A percentile compares a stretch with the other conserved stretches of the same genome.
Evolutionary conservation across 2,113 vertebrate species (phyloP).

Genomic region (Mobula birostris): DNA sequence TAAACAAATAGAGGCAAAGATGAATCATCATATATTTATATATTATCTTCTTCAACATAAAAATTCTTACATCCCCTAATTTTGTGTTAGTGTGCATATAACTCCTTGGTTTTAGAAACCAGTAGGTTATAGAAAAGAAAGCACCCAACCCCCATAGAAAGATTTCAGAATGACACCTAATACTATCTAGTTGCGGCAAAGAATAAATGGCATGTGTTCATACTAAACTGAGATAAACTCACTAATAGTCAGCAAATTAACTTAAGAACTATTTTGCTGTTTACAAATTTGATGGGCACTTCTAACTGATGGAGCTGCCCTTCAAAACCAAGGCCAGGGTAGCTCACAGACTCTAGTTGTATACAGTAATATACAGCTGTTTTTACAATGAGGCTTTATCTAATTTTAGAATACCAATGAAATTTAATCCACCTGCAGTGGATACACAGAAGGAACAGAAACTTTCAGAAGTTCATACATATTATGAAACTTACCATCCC

Average conservation of each 20-base stretch:
- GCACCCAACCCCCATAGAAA: not conserved
- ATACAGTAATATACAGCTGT: not conserved
- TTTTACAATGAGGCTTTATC: no score
- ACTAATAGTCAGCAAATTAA: not conserved
- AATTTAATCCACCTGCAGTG: not conserved
- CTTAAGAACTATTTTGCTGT: not conserved
- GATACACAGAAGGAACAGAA: not conserved
- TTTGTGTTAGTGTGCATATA: no score
- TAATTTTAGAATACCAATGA: no score
- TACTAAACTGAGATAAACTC: not conserved
- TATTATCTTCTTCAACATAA: no score
- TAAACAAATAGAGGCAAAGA: no score
- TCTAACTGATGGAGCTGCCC: not conserved
- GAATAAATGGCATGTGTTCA: not conserved
- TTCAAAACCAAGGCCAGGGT: not conserved
- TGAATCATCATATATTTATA: no score
- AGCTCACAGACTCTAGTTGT: not conserved
- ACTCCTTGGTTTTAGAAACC: not conserved
- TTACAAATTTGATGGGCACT: not conserved
- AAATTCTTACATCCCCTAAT: not conserved
- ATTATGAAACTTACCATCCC: slow-evolving; percentile 8
- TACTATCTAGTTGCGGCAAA: not conserved
- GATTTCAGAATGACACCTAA: not conserved
- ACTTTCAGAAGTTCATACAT: not conserved
- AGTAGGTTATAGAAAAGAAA: not conserved